Conservation (phyloP, 2,113 vertebrate species). For the Daphoenositta chrysoptera region DNA sequence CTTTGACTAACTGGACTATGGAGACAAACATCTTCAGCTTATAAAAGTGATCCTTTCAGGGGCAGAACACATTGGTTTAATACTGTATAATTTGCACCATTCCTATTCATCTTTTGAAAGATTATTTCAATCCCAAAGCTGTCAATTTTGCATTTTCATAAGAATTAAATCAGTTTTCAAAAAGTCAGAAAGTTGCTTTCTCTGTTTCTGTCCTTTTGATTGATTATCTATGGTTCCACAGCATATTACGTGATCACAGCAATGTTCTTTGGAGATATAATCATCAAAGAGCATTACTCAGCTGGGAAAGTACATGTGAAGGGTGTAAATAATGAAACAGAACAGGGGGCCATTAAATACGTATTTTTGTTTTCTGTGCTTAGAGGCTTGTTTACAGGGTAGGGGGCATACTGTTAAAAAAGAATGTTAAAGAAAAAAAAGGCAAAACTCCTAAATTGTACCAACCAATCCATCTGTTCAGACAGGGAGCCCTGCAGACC, state of each 20-base stretch:
- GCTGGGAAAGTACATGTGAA: slow-evolving; percentile 62
- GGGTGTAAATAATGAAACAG: slow-evolving; percentile 75
- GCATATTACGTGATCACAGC: slow-evolving; percentile 71
- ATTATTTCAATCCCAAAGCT: neutral
- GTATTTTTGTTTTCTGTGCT: slow-evolving; percentile 71
- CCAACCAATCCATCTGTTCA: slow-evolving; percentile 24
- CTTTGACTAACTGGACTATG: neutral
- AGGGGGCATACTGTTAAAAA: slow-evolving; percentile 44
- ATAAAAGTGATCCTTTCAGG: neutral
- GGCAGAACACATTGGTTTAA: neutral
- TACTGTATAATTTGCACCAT: neutral
- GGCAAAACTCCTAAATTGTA: neutral
- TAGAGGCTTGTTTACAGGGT: slow-evolving; percentile 67
- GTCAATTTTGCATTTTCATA: slow-evolving; percentile 20
- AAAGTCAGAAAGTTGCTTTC: slow-evolving; percentile 68
- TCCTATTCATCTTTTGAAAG: neutral
- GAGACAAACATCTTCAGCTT: neutral
- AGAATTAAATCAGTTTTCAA: slow-evolving; percentile 62
- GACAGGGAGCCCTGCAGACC: neutral
- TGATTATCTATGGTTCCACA: slow-evolving; percentile 75
- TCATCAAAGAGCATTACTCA: slow-evolving; percentile 76
- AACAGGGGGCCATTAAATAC: slow-evolving; percentile 72
- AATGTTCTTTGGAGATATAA: slow-evolving; percentile 75
- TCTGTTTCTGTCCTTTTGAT: slow-evolving; percentile 73
- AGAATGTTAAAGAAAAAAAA: neutral